Base-by-base conservation (phyloP, 1,140 invertebrate species). In the Diachasma alloeum region DNA sequence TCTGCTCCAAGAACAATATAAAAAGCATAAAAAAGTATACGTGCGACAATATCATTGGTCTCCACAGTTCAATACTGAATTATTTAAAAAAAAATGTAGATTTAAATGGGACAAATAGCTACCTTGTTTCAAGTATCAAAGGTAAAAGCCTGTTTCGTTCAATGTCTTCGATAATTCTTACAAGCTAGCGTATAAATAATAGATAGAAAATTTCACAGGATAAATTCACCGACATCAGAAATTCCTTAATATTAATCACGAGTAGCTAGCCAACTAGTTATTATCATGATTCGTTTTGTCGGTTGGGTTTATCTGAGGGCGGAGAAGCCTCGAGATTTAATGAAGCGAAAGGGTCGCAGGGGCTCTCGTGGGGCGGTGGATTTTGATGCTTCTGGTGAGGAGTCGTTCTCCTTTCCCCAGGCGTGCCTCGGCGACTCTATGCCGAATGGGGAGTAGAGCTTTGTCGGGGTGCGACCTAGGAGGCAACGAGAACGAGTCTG, bases 391-490 rank as follows among this genome's bases (percentile, higher is more conserved):
- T 17, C 56, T 1, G 76, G 74, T 11, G 79, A 13, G 2, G 81
- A 68, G 6, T 85, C 84, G 24, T 84, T 84, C 9, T 90, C 87
- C 68, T 87, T 88, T 13, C 84, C 82, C 87, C 87, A 88, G 10
- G 83, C 80, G n/a, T 78, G 83, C 36, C 81, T 84, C 6, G 92
- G 92, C 24, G 91, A 91, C 78, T 93, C 92, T 42, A 93, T 93
- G 4, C 91, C 89, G 80, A 93, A 93, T 2, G 92, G 92, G 77
- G 92, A 93, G 79, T 93, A 93, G 5, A 93, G 81, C 80, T 93
- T 93, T 0, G 92, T 92, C 0, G 92, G 92, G 0, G 92, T 93
- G 24, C 92, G 84, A 3, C 92, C 92, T 10, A 93, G 83, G 31
- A 93, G 81, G 69, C 89, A 84, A 8, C 90, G 87, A 0, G 91